Evolutionary conservation across 2,888 invertebrate genomes (phyloP).

Genomic region (Drosophila leonis): DNA sequence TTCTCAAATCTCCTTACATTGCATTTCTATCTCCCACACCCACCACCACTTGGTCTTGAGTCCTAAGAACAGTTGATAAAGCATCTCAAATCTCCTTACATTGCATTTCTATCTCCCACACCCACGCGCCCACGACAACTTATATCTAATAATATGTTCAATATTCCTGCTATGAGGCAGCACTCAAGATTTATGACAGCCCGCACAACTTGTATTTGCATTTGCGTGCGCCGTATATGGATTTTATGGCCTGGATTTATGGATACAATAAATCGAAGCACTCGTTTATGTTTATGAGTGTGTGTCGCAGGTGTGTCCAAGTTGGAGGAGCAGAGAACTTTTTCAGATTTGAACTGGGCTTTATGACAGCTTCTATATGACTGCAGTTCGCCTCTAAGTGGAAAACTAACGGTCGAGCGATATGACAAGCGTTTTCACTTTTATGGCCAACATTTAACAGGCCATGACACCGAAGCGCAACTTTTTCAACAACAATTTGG

Average conservation of each 20-base stretch:
- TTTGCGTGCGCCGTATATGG: slow-evolving; percentile 30
- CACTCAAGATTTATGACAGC: slow-evolving; percentile 32
- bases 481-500: slow-evolving; percentile 78
- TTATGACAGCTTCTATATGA: slow-evolving; percentile 27
- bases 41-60: too few relatives aligned
- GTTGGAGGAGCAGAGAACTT: slow-evolving; percentile 35
- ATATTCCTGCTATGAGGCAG: slow-evolving; percentile 16
- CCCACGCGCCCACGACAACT: neutral
- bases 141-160: slow-evolving; percentile 19
- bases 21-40: too few relatives aligned
- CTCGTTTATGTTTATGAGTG: slow-evolving; percentile 61
- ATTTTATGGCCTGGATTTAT: slow-evolving; percentile 65
- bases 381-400: slow-evolving; percentile 30
- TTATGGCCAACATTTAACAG: slow-evolving; percentile 81
- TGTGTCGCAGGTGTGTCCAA: slow-evolving; percentile 74
- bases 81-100: too few relatives aligned
- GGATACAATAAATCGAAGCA: slow-evolving; percentile 54
- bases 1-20: too few relatives aligned
- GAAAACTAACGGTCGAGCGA: slow-evolving; percentile 66
- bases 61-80: too few relatives aligned
- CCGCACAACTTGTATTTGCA: slow-evolving; percentile 39
- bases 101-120: neutral
- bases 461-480: slow-evolving; percentile 72
- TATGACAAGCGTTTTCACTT: slow-evolving; percentile 79
- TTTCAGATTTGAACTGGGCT: slow-evolving; percentile 19